These are phyloP conservation scores for Lontra canadensis DNA, from an alignment of 2,113 vertebrate species.

Conservation along the genomic window DNA sequence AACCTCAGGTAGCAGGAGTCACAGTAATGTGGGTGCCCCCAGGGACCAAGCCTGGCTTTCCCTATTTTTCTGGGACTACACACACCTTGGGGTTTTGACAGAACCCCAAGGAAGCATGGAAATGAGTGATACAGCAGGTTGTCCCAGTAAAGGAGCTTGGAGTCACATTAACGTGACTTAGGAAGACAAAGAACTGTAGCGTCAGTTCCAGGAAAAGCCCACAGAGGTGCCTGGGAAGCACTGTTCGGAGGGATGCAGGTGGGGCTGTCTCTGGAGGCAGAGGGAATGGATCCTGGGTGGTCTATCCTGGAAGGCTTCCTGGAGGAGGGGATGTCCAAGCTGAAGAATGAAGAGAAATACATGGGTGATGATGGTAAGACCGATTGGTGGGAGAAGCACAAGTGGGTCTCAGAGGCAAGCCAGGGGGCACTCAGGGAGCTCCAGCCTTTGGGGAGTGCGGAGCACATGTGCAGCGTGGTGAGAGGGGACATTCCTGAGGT, in stretches of 20 bases:
- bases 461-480: too few species aligned
- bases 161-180: not conserved
- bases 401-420: not conserved
- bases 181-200: not conserved
- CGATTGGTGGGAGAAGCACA: not conserved
- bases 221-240: not conserved
- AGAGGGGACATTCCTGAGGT: not conserved
- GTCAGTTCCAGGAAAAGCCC: not conserved
- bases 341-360: not conserved
- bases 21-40: too few species aligned
- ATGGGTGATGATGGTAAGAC: not conserved
- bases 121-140: rapidly evolving
- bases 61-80: not conserved
- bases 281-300: not conserved
- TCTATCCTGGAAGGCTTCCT: not conserved
- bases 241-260: not conserved
- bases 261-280: not conserved
- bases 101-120: not conserved
- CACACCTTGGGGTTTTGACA: not conserved
- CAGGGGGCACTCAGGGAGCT: not conserved
- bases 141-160: not conserved
- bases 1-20: not conserved
- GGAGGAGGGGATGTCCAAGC: not conserved
- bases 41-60: not conserved
- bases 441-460: not conserved